Evolutionary conservation across 2,797 vertebrate species (phyloP), one percentile per base, ranked within the genome.

Genomic region (Leucoraja ocellata): DNA sequence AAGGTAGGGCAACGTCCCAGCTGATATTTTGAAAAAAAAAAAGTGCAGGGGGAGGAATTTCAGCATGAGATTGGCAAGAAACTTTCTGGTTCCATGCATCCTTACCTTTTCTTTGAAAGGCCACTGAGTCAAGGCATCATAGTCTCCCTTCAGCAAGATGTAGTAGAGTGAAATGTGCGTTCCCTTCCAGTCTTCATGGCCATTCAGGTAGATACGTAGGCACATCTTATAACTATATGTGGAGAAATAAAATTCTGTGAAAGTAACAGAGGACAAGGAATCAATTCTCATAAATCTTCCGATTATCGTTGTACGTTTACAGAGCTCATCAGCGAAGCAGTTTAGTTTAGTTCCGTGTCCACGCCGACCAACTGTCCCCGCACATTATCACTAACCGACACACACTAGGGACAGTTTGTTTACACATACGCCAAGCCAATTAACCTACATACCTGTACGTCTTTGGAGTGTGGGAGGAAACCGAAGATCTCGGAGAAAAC

Each of bases 181-280:
- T 88, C 93, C 92, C 74, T 80, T 78, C 5, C 36, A 83, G 36
- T 88, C 83, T 46, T 91, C 92, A 88, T 71, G 39, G 39, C 93
- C 93, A 93, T 93, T 90, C 58, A 93, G 76, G 68, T 93, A 93
- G n/a, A 93, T 76, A 28, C 84, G 93, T 36, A 93, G 73, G 25
- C 86, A 78, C 65, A 93, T 93, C 83, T 91, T 93, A 86, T 93
- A 91, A 23, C 93, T 93, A 93, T 91, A 91, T n/a, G 86, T 76
- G 36, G 36, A 88, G 21, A 77, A 58, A 74, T 93, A 93, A 36
- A 93, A 73, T 54, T 11, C 84, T 93, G 93, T 65, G 73, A 73
- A 93, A 88, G 32, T 74, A 93, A 74, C 13, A 28, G 21, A 80
- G 86, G 28, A 93, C 28, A 77, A 91, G 39, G 13, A 93, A 91